A percentile compares a stretch with the other conserved stretches of the same genome.
Evolutionary conservation across 2,113 vertebrate species (phyloP).

Genomic region (Colius striatus): DNA sequence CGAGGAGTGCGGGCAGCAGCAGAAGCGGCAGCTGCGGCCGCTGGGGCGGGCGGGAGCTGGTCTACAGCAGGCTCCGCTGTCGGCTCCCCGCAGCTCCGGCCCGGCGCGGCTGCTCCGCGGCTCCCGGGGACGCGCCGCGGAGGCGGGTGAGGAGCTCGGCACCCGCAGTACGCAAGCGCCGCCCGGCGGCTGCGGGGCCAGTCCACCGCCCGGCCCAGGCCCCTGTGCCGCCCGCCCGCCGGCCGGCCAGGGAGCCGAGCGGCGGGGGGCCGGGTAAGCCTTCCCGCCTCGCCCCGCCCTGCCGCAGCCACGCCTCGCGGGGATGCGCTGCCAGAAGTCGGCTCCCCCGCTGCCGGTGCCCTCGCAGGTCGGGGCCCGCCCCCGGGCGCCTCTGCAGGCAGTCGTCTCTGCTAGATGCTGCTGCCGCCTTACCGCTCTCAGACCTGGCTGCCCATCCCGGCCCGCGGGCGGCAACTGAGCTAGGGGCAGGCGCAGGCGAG

Average conservation of each 20-base stretch:
- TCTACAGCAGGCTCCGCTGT: not conserved
- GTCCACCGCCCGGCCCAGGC: not conserved
- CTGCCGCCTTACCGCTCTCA: no score
- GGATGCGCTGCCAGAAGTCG: not conserved
- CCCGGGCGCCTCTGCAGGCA: not conserved
- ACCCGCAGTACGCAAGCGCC: slow-evolving; percentile 39
- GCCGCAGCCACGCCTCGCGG: no score
- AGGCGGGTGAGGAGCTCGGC: not conserved
- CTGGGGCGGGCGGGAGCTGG: not conserved
- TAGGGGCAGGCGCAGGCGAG: not conserved
- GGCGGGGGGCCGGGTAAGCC: no score
- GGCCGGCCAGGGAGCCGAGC: not conserved
- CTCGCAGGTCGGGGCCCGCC: not conserved
- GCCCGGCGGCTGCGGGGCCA: not conserved
- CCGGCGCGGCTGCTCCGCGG: not conserved
- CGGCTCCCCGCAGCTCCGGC: slow-evolving; percentile 75
- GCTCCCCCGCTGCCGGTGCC: not conserved
- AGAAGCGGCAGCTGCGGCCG: not conserved
- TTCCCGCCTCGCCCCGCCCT: no score
- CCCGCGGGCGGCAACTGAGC: not conserved
- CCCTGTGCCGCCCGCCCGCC: not conserved
- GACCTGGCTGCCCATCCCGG: not conserved
- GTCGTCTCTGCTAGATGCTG: not conserved
- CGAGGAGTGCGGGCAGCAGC: not conserved
- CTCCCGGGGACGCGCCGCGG: not conserved